A percentile compares a stretch with the other conserved stretches of the same genome.
Conservation (phyloP, 2,888 invertebrate species). For the Hololepta plana region DNA sequence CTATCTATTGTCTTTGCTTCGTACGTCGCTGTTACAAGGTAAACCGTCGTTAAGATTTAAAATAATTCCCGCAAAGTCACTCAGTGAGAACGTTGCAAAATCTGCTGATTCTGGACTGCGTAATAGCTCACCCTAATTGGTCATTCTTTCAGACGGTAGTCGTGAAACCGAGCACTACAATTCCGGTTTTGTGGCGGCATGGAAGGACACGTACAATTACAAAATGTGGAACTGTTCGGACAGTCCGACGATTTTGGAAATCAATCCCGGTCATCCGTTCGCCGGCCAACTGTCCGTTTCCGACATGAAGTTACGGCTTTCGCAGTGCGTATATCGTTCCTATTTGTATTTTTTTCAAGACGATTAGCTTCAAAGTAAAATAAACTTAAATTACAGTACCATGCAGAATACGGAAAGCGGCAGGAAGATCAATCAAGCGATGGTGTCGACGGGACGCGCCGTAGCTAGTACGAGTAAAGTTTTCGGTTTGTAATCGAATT, state of each 20-base stretch:
- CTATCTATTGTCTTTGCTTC: slow-evolving; percentile 62
- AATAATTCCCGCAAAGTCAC: too few relatives aligned
- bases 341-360: slow-evolving; percentile 1
- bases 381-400: slow-evolving; percentile 59
- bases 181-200: slow-evolving; percentile 61
- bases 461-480: slow-evolving; percentile 64
- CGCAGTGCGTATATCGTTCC: slow-evolving; percentile 63
- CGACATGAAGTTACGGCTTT: slow-evolving; percentile 79
- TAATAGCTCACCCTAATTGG: too few relatives aligned
- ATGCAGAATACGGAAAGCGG: slow-evolving; percentile 92
- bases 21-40: slow-evolving; percentile 62
- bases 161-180: slow-evolving; percentile 82
- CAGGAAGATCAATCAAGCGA: slow-evolving; percentile 82
- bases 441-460: slow-evolving; percentile 77
- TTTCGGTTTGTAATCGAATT: slow-evolving; percentile 34
- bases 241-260: slow-evolving; percentile 45
- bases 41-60: too few relatives aligned
- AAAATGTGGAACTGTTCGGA: slow-evolving; percentile 61
- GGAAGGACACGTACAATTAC: slow-evolving; percentile 78
- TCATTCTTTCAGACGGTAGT: slow-evolving; percentile 41
- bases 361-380: too few relatives aligned
- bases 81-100: neutral
- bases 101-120: neutral
- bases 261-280: slow-evolving; percentile 80
- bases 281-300: slow-evolving; percentile 86